Evolutionary conservation across 2,888 invertebrate genomes (phyloP), one percentile per base, ranked within the genome.

Genomic region (Amiota mariae): DNA sequence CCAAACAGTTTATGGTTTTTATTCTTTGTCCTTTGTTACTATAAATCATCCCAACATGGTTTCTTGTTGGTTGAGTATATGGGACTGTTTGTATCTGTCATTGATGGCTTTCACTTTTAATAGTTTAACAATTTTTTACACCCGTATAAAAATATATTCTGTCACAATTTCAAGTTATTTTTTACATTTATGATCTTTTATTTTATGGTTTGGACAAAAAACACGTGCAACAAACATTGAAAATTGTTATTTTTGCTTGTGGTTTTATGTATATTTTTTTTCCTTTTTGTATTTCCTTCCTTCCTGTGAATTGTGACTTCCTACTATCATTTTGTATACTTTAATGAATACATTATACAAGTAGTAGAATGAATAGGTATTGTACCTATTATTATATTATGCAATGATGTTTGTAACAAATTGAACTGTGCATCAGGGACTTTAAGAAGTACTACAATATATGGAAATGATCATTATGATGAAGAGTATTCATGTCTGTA

Each of bases 191-290:
- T 36, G 36, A 36, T 36, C 36, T 6, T 6, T 36, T 59, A 20
- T 54, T n/a, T 54, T 54, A 20, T 54, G 54, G 54, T 54, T 54
- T 54, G 12, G n/a, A 15, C 57, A 57, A 15, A 57, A 57, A 57
- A 57, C 57, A 57, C 57, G 57, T 57, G 57, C 57, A 57, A 8
- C 13, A 13, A 54, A 54, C 54, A 54, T 8, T 12, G 12, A n/a
- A 59, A 20, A 59, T 20, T 11, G 20, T 59, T 18, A 4, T 11
- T 18, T 18, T 20, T 59, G 11, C 15, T 15, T 59, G 20, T 9
- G 59, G 59, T 59, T 59, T 36, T 59, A 20, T 59, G 20, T 59
- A 36, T 36, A 4, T 36, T 36, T 36, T 36, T 36, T 6, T 36
- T 2, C 6, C 36, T 36, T 36, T 36, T 36, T 36, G 8, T 36